Evolutionary conservation across 2,797 vertebrate genomes (phyloP), one percentile per base, ranked within the genome.

Genomic region (Champsocephalus gunnari): DNA sequence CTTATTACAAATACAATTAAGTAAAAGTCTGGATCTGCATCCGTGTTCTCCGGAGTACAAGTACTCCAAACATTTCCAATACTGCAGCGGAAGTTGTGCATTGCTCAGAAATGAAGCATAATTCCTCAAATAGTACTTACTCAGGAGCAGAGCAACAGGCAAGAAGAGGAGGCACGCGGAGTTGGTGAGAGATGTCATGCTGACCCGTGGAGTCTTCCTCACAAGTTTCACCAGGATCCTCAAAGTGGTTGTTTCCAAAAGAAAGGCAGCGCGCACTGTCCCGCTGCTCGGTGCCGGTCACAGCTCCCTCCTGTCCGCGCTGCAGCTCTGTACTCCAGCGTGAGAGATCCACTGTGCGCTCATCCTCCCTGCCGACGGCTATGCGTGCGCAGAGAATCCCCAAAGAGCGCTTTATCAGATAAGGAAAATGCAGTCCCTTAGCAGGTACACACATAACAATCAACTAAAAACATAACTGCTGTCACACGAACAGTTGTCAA

Each of bases 101-200:
- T n/a, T 9, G 13, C 3, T 38, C 53, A n/a, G 11, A 24, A 13
- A 54, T 1, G 34, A 24, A 6, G 13, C 34, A 51, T 21, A 41
- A 57, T 9, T 14, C 10, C 10, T 19, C 2, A 0, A 1, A 3
- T 9, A 3, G 56, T 72, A 96, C 95, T 96, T 74, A 96, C 95
- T 84, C 61, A 96, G 89, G 48, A 94, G 89, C 67, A 96, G 87
- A 85, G 95, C 95, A 95, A 95, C 94, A 94, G 94, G 94, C 94
- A 95, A 10, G 75, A 95, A 68, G 86, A 95, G 57, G 77, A 94
- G 73, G 66, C 92, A 92, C 56, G 89, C 88, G 14, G 82, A 92
- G 87, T 86, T 91, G 75, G 89, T 51, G 58, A 87, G 71, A 58
- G 90, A 89, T 62, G 91, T 72, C 95, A 95, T 95, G 82, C 53